A percentile compares a stretch with the other conserved stretches of the same genome.
Evolutionary conservation across 2,797 vertebrate genomes (phyloP).

Genomic region (Artibeus lituratus): DNA sequence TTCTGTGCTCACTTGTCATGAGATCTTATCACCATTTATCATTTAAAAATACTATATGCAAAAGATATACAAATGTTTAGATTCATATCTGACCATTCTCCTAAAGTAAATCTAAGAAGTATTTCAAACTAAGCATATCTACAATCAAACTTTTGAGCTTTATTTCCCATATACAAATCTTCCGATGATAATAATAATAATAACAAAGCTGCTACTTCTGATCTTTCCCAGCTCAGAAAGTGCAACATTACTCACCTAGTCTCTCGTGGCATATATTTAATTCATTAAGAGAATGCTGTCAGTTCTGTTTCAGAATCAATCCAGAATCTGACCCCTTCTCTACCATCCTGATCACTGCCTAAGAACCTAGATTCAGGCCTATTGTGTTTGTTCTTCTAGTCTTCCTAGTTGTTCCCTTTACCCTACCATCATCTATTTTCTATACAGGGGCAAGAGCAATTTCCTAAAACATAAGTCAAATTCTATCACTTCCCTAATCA

Average conservation of each 20-base stretch:
- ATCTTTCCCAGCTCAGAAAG: background rate
- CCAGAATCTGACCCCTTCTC: background rate
- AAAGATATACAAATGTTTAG: background rate
- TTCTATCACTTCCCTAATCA: background rate
- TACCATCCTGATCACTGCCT: background rate
- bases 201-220: background rate
- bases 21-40: too few relatives aligned
- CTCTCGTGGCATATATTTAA: accelerated
- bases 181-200: background rate
- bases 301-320: background rate
- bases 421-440: background rate
- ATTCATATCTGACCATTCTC: background rate
- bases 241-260: background rate
- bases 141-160: background rate
- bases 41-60: background rate
- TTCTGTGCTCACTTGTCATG: background rate
- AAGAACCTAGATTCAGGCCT: background rate
- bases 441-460: background rate
- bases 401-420: background rate
- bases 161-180: background rate
- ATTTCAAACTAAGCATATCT: background rate
- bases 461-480: background rate
- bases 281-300: background rate
- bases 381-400: background rate
- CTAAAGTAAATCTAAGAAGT: background rate